Evolutionary conservation across 2,888 invertebrate species (phyloP).

Genomic region (Stenotaenia linearis): DNA sequence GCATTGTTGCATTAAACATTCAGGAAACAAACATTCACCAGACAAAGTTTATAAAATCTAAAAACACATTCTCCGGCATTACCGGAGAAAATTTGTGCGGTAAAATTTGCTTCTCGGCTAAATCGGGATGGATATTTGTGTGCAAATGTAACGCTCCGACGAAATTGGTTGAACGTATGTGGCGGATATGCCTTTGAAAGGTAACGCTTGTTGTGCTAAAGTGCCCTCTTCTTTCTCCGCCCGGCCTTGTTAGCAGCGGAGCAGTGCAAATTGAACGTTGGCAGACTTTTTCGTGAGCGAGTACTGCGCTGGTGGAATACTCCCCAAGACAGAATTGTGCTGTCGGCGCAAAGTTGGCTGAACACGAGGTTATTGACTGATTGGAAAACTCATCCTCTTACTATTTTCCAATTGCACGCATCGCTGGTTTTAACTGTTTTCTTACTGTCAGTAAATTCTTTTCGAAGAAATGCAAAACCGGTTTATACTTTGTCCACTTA

Average conservation of each 20-base stretch:
- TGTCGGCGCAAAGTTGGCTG: neutral
- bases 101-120: too few species aligned
- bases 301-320: neutral
- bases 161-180: neutral
- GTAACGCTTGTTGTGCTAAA: neutral
- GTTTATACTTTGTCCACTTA: neutral
- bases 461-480: neutral
- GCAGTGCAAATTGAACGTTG: neutral
- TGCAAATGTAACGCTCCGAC: neutral
- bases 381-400: constrained; percentile 9
- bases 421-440: neutral
- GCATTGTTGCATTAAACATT: too few species aligned
- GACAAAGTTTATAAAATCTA: too few species aligned
- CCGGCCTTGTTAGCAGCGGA: neutral
- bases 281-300: neutral
- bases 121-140: too few species aligned
- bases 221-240: neutral
- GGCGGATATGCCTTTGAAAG: neutral
- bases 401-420: neutral
- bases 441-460: neutral
- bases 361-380: neutral
- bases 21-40: too few species aligned
- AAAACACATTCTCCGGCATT: too few species aligned
- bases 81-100: too few species aligned
- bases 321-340: neutral